Conservation (phyloP, 2,113 vertebrate species). For the Apistogramma diplotaenia region DNA sequence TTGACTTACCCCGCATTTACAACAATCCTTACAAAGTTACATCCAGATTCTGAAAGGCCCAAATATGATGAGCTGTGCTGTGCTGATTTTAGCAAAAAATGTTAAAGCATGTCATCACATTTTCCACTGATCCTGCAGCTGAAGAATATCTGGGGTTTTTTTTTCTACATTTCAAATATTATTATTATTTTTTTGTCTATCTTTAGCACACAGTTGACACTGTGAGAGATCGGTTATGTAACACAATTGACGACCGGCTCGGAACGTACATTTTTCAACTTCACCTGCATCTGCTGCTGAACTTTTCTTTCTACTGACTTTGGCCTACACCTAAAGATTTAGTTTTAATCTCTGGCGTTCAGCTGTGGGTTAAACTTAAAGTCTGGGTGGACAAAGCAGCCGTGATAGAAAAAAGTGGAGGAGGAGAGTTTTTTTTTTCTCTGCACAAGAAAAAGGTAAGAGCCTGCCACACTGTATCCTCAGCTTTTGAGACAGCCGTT, state of each 20-base stretch:
- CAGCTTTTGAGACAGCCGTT: not conserved
- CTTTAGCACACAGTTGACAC: not conserved
- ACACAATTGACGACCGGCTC: not conserved
- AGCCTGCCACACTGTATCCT: constrained; percentile 1
- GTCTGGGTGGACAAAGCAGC: constrained; percentile 23
- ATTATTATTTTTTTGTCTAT: not conserved
- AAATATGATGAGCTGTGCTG: constrained; percentile 21
- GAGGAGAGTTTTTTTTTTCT: constrained; percentile 12
- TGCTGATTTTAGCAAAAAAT: constrained; percentile 13
- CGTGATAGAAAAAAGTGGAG: constrained; percentile 1
- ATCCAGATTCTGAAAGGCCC: constrained; percentile 1
- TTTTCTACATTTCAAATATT: not conserved
- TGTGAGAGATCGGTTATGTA: not conserved
- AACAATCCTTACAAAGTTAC: constrained; percentile 2
- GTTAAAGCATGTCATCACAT: not conserved
- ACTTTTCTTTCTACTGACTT: not conserved
- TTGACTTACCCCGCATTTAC: constrained; percentile 15
- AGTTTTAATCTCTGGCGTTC: not conserved
- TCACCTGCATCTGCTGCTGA: not conserved
- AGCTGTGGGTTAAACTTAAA: not conserved
- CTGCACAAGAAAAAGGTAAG: constrained; percentile 22
- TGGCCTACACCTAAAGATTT: not conserved
- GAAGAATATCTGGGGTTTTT: not conserved
- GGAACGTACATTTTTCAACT: not conserved
- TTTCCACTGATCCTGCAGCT: not conserved